A percentile compares a stretch with the other conserved stretches of the same genome.
These are phyloP conservation scores for Chloebia gouldiae DNA, from an alignment of 2,113 vertebrate species.

Conservation along the genomic window DNA sequence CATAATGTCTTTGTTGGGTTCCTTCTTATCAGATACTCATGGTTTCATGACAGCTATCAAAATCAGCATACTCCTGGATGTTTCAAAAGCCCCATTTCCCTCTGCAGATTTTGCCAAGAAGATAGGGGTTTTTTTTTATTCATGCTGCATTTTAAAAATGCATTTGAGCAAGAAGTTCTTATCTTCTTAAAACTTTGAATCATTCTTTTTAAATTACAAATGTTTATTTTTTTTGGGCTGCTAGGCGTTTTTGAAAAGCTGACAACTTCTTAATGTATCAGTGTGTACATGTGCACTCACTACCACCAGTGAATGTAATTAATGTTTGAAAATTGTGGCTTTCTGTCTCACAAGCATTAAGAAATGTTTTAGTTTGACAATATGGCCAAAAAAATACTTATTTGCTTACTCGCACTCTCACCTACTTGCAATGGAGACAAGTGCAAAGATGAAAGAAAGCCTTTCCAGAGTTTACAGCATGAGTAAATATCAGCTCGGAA, in stretches of 20 bases:
- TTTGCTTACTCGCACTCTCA: constrained; percentile 61
- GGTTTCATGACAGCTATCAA: background rate
- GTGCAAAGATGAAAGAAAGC: background rate
- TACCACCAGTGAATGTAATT: constrained; percentile 54
- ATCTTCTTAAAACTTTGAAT: background rate
- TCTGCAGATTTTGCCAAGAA: background rate
- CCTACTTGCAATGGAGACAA: constrained; percentile 2
- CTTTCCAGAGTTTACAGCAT: background rate
- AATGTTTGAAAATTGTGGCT: constrained; percentile 63
- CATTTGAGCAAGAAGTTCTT: constrained; percentile 25
- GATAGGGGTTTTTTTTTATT: background rate
- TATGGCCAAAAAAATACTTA: constrained; percentile 54
- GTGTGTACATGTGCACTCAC: background rate
- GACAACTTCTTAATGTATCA: constrained; percentile 45
- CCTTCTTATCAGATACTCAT: background rate
- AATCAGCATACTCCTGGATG: background rate
- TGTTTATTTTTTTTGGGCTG: constrained; percentile 34
- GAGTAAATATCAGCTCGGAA: constrained; percentile 11
- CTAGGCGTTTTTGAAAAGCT: constrained; percentile 27
- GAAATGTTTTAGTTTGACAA: constrained; percentile 68
- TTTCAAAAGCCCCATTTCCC: background rate
- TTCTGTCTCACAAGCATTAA: constrained; percentile 52
- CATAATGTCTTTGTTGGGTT: background rate
- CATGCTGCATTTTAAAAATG: constrained; percentile 8
- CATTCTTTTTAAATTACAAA: constrained; percentile 34